These are phyloP conservation scores for Acholoe squamosa DNA, from an alignment of 2,888 invertebrate genomes.

Conservation along the genomic window DNA sequence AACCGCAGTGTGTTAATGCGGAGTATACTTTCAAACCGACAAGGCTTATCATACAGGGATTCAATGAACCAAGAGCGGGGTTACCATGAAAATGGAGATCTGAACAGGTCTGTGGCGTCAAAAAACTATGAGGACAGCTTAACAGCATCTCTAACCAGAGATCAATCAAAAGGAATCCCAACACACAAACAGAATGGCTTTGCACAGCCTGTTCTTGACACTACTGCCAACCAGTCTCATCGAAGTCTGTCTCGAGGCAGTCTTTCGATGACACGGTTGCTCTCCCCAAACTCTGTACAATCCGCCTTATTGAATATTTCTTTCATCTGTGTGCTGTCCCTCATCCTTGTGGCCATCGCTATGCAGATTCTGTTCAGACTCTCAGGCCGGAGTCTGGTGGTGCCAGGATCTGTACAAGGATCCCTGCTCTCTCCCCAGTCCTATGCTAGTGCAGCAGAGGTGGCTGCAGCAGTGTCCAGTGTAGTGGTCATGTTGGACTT, in stretches of 20 bases:
- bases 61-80: neutral
- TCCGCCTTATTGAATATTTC: slow-evolving; percentile 94
- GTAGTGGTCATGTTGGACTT: slow-evolving; percentile 93
- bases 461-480: slow-evolving; percentile 94
- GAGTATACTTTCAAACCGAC: neutral
- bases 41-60: slow-evolving; percentile 6
- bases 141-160: neutral
- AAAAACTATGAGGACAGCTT: neutral
- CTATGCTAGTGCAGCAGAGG: slow-evolving; percentile 90
- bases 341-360: slow-evolving; percentile 92
- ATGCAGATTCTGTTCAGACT: slow-evolving; percentile 64
- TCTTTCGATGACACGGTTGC: neutral
- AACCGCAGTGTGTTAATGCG: slow-evolving; percentile 44
- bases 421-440: slow-evolving; percentile 73
- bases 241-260: neutral
- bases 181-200: slow-evolving; percentile 64
- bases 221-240: neutral
- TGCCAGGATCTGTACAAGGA: slow-evolving; percentile 88
- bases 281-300: slow-evolving; percentile 85
- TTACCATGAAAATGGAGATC: slow-evolving; percentile 14
- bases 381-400: neutral
- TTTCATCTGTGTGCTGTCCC: slow-evolving; percentile 92
- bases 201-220: slow-evolving; percentile 24
- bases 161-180: slow-evolving; percentile 37
- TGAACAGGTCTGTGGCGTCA: slow-evolving; percentile 6